A percentile compares a stretch with the other conserved stretches of the same genome.
phyloP scores from a whole-genome alignment of 1,140 invertebrate genomes.

The Panagrolaimus sp. region DNA sequence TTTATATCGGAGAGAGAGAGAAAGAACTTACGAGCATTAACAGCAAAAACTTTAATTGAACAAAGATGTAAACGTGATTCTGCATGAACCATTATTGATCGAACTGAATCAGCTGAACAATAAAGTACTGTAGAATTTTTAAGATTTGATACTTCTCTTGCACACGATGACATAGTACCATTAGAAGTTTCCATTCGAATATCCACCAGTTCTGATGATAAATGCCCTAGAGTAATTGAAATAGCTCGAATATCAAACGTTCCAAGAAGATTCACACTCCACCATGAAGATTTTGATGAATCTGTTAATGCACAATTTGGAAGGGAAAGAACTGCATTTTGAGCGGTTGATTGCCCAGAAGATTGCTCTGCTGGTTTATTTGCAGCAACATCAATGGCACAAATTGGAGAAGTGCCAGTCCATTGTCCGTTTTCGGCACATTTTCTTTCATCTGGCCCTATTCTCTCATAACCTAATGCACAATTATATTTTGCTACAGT shows the following conservation, averaged over 20 bases:
- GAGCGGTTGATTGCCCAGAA: not conserved
- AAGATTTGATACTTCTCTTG: not conserved
- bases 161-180: not conserved
- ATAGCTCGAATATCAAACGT: not conserved
- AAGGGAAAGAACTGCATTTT: not conserved
- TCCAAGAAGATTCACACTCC: conserved; percentile 4
- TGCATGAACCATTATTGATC: not conserved
- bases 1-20: not conserved
- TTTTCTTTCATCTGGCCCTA: not conserved
- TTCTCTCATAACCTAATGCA: not conserved
- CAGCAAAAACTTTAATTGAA: conserved; percentile 6
- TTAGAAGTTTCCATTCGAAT: not conserved
- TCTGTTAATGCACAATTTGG: conserved; percentile 11
- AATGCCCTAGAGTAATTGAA: conserved; percentile 8
- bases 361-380: conserved; percentile 8
- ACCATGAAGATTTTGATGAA: conserved; percentile 5
- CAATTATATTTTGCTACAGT: conserved; percentile 9
- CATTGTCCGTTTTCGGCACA: conserved; percentile 1
- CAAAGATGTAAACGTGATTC: conserved; percentile 7
- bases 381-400: conserved; percentile 11
- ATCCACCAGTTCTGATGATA: not conserved
- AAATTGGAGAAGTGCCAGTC: not conserved
- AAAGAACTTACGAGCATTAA: conserved; percentile 15
- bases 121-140: not conserved
- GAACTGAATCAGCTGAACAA: not conserved